Evolutionary conservation across 2,113 vertebrate genomes (phyloP).

Genomic region (Chaenogobius annularis): DNA sequence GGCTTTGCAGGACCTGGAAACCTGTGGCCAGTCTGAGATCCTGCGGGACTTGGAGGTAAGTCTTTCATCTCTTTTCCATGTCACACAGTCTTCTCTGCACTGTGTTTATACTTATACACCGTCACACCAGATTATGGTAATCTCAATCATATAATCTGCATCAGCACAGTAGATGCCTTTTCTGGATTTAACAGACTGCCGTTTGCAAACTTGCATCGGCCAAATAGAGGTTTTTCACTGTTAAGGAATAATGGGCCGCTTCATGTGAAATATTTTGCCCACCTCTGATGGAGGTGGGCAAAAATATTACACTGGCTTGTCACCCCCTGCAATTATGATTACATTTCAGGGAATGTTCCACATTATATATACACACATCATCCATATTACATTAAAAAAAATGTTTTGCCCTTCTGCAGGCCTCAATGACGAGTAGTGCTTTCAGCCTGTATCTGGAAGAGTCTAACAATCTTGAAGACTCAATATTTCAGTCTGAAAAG

Average conservation of each 20-base stretch:
- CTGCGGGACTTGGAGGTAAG: constrained; percentile 96
- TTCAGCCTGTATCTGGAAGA: constrained; percentile 85
- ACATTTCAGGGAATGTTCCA: no score
- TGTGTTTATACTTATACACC: constrained; percentile 29
- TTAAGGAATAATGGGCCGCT: neutral
- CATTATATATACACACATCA: no score
- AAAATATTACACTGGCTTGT: neutral
- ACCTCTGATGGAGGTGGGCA: neutral
- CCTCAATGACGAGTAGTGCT: constrained; percentile 89
- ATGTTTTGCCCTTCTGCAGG: constrained; percentile 72
- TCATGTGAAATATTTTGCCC: no score
- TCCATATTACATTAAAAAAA: no score
- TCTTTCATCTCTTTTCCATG: constrained; percentile 9
- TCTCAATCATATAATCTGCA: constrained; percentile 61
- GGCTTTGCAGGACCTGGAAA: constrained; percentile 96
- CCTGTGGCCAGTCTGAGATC: constrained; percentile 96
- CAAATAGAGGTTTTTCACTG: neutral
- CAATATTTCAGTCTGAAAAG: constrained; percentile 68
- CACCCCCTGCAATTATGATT: no score
- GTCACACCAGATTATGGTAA: constrained; percentile 58
- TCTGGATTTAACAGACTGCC: constrained; percentile 21
- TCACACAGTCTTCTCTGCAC: constrained; percentile 41
- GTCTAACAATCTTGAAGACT: constrained; percentile 78
- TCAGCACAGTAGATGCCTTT: constrained; percentile 60
- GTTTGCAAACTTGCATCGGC: constrained; percentile 20